Conservation (phyloP, 1,140 invertebrate genomes). For the Himalopsyche phryganea region DNA sequence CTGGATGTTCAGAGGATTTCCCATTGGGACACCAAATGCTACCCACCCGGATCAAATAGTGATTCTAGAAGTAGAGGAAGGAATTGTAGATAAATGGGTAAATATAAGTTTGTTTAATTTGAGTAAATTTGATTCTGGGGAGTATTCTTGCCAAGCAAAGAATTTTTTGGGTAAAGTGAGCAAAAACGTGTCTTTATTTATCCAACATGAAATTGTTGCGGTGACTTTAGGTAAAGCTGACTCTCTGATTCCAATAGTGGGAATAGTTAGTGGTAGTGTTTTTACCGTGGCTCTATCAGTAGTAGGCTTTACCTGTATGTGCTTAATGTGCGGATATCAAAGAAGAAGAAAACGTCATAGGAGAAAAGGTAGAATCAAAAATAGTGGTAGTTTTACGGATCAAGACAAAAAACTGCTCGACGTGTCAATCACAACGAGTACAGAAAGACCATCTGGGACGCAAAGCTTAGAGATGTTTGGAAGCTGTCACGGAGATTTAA, state of each 20-base stretch:
- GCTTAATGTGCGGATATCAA: conserved; percentile 56
- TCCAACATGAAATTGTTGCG: conserved; percentile 65
- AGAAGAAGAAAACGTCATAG: conserved; percentile 43
- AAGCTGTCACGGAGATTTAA: conserved; percentile 52
- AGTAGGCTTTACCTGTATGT: conserved; percentile 50
- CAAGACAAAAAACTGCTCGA: conserved; percentile 73
- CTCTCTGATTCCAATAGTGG: conserved; percentile 56
- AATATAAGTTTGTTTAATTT: conserved; percentile 67
- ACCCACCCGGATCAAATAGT: conserved; percentile 42
- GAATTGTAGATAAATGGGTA: conserved; percentile 58
- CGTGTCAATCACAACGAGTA: conserved; percentile 70
- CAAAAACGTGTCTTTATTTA: conserved; percentile 65
- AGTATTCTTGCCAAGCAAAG: conserved; percentile 73
- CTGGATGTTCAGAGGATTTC: conserved; percentile 68
- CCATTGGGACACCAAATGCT: conserved; percentile 24
- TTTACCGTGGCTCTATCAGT: conserved; percentile 50
- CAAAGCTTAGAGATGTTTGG: conserved; percentile 58
- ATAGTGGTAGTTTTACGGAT: conserved; percentile 68
- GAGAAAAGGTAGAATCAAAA: conserved; percentile 61
- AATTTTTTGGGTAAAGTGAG: conserved; percentile 71
- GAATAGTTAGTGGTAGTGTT: conserved; percentile 53
- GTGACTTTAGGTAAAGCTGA: conserved; percentile 62
- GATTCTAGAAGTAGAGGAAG: conserved; percentile 45
- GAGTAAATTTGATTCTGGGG: conserved; percentile 67
- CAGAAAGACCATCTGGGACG: conserved; percentile 58